These are phyloP conservation scores for Astyanax mexicanus DNA, from an alignment of 2,797 vertebrate genomes.

Conservation along the genomic window DNA sequence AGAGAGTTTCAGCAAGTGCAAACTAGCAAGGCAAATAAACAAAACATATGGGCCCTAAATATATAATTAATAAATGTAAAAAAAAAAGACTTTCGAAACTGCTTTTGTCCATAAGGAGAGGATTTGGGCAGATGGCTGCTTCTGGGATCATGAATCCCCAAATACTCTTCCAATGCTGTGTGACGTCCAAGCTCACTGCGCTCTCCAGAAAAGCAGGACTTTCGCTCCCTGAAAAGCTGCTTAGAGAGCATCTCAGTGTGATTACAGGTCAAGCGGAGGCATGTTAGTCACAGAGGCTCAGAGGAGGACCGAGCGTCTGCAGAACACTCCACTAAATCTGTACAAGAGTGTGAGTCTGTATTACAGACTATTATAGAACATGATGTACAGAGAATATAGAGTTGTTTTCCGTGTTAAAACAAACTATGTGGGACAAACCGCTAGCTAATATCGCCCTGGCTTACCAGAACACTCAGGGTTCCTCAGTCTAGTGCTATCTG, in stretches of 20 bases:
- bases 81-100: constrained; percentile 42
- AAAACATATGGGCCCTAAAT: constrained; percentile 63
- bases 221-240: constrained; percentile 43
- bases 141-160: constrained; percentile 48
- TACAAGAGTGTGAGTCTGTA: no score
- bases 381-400: no score
- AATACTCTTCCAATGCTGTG: constrained; percentile 47
- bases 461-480: no score
- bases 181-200: constrained; percentile 29
- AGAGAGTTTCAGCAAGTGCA: constrained; percentile 21
- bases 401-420: no score
- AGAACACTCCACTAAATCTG: constrained; percentile 18
- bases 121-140: constrained; percentile 64
- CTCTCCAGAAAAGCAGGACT: constrained; percentile 14
- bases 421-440: no score
- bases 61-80: constrained; percentile 62
- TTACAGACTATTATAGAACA: constrained; percentile 25
- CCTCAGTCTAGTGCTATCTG: no score
- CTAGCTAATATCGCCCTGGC: no score
- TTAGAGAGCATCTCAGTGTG: constrained; percentile 43
- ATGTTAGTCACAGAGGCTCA: constrained; percentile 36
- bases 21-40: constrained; percentile 56
- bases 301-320: constrained; percentile 1
- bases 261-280: constrained; percentile 51
- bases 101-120: constrained; percentile 54